phyloP scores from a whole-genome alignment of 1,140 invertebrate species.

The Leucophenga varia region DNA sequence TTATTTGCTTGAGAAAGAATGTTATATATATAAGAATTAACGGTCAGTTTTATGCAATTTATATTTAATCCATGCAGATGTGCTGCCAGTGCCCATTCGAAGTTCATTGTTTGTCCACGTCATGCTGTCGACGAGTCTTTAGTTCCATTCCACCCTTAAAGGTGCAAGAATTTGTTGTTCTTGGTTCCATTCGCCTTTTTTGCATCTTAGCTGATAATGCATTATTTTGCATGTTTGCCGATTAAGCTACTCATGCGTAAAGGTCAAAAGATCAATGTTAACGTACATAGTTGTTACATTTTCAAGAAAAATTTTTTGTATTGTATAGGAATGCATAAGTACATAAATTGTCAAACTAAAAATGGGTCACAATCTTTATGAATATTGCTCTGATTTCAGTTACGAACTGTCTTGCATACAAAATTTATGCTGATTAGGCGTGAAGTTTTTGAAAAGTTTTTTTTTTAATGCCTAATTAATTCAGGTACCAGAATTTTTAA shows the following conservation, averaged over 20 bases:
- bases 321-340: too few species aligned
- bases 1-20: too few species aligned
- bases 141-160: conserved; percentile 32
- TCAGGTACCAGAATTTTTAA: too few species aligned
- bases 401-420: background rate
- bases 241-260: conserved; percentile 43
- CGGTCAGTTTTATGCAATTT: conserved; percentile 10
- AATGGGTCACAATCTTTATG: conserved; percentile 28
- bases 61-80: background rate
- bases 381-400: conserved; percentile 38
- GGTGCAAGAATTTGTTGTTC: background rate
- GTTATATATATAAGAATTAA: conserved; percentile 5
- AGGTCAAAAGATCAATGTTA: conserved; percentile 50
- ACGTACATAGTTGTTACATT: conserved; percentile 29
- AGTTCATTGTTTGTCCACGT: background rate
- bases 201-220: conserved; percentile 14
- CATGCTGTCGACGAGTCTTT: conserved; percentile 26
- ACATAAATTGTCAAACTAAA: too few species aligned
- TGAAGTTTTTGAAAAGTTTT: conserved; percentile 50
- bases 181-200: conserved; percentile 1
- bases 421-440: conserved; percentile 48
- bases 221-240: conserved; percentile 52
- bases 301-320: too few species aligned
- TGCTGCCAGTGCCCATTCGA: conserved; percentile 7
- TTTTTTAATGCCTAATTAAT: too few species aligned